A percentile compares a stretch with the other conserved stretches of the same genome.
Conservation (phyloP, 2,113 vertebrate species). For the Raja brachyura region DNA sequence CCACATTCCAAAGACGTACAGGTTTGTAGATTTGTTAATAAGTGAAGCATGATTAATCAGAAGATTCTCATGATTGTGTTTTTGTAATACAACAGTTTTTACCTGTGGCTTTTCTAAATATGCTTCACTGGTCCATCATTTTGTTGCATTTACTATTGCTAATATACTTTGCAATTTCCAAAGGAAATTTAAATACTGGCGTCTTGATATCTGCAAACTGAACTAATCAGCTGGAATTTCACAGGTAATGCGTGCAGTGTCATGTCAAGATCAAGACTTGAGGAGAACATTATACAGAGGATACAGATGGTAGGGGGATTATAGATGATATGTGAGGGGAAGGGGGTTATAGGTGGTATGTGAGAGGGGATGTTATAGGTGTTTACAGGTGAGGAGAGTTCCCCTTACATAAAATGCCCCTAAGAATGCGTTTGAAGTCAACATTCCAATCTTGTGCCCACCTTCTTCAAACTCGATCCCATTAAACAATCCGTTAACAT, state of each 20-base stretch:
- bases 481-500: neutral
- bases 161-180: too few relatives aligned
- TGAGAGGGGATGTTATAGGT: too few relatives aligned
- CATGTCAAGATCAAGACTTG: neutral
- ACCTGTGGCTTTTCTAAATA: too few relatives aligned
- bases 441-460: neutral
- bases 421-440: neutral
- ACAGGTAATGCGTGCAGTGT: neutral
- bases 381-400: neutral
- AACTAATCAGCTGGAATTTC: neutral
- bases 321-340: too few relatives aligned
- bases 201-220: neutral
- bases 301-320: too few relatives aligned
- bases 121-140: too few relatives aligned
- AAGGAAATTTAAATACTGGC: neutral
- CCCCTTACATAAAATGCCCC: neutral
- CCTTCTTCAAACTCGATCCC: neutral
- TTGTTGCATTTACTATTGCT: too few relatives aligned
- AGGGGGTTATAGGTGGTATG: too few relatives aligned
- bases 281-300: too few relatives aligned
- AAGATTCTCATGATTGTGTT: too few relatives aligned
- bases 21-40: neutral
- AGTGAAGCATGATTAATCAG: neutral
- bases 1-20: too few relatives aligned
- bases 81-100: too few relatives aligned